A percentile compares a stretch with the other conserved stretches of the same genome.
phyloP scores from a whole-genome alignment of 2,888 invertebrate species.

The Nomada lathburiana region DNA sequence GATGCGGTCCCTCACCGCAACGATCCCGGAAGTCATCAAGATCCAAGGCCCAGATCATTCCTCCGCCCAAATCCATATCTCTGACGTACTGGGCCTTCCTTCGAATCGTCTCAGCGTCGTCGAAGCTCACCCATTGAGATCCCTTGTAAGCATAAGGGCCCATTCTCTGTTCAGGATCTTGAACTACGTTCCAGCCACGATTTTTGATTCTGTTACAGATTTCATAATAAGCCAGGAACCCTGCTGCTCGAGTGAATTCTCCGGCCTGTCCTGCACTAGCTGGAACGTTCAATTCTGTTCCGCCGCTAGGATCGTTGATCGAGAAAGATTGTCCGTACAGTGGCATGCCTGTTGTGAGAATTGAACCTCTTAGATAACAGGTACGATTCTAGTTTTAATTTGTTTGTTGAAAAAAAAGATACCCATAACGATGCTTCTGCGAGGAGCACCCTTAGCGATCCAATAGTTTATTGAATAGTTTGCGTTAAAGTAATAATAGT shows the following conservation, averaged over 20 bases:
- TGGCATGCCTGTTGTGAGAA: constrained; percentile 87
- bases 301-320: constrained; percentile 80
- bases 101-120: constrained; percentile 92
- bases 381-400: background rate
- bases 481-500: constrained; percentile 92
- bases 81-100: constrained; percentile 92
- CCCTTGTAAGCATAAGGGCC: constrained; percentile 95
- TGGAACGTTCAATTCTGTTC: constrained; percentile 89
- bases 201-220: constrained; percentile 93
- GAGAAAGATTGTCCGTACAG: constrained; percentile 95
- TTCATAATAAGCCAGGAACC: constrained; percentile 96
- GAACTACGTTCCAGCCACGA: constrained; percentile 92
- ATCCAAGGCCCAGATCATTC: constrained; percentile 96
- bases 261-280: constrained; percentile 93
- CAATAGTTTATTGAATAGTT: constrained; percentile 96
- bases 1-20: constrained; percentile 93
- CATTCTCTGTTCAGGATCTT: constrained; percentile 91
- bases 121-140: constrained; percentile 96
- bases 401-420: constrained; percentile 37
- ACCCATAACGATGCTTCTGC: constrained; percentile 93
- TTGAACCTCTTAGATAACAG: background rate
- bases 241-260: constrained; percentile 93
- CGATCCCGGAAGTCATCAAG: constrained; percentile 92
- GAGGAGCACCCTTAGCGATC: constrained; percentile 93
- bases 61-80: constrained; percentile 92